Conservation (phyloP, 2,113 vertebrate genomes). For the Passer montanus region DNA sequence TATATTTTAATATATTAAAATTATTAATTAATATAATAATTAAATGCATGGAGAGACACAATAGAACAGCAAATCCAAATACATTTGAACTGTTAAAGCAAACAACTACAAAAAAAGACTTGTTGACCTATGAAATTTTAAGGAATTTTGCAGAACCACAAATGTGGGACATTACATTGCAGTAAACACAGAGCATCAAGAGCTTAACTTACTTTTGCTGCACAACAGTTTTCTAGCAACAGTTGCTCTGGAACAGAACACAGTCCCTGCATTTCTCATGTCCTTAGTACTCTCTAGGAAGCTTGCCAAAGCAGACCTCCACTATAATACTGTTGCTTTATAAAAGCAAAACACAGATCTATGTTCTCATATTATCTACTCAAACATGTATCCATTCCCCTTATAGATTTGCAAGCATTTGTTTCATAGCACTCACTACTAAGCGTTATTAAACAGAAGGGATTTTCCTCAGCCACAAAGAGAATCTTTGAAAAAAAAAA, state of each 20-base stretch:
- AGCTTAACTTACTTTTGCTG: neutral
- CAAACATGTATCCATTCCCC: neutral
- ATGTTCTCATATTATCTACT: neutral
- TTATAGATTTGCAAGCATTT: neutral
- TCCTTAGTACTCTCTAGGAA: neutral
- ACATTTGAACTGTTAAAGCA: neutral
- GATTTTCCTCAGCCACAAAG: neutral
- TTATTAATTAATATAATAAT: neutral
- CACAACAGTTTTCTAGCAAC: neutral
- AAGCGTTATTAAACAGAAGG: neutral
- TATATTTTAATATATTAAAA: no score
- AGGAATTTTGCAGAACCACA: neutral
- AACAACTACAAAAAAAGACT: no score
- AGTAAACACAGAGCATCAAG: fast-evolving
- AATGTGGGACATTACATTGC: neutral
- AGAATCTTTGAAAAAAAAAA: neutral
- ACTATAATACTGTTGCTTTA: neutral
- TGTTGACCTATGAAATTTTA: neutral
- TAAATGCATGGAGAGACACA: neutral
- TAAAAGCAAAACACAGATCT: neutral
- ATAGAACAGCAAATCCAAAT: neutral
- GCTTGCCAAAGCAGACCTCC: neutral
- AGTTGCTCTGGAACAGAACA: neutral
- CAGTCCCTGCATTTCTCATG: neutral
- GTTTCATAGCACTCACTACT: neutral